Conservation (phyloP, 2,888 invertebrate species). For the Volucella bombylans region DNA sequence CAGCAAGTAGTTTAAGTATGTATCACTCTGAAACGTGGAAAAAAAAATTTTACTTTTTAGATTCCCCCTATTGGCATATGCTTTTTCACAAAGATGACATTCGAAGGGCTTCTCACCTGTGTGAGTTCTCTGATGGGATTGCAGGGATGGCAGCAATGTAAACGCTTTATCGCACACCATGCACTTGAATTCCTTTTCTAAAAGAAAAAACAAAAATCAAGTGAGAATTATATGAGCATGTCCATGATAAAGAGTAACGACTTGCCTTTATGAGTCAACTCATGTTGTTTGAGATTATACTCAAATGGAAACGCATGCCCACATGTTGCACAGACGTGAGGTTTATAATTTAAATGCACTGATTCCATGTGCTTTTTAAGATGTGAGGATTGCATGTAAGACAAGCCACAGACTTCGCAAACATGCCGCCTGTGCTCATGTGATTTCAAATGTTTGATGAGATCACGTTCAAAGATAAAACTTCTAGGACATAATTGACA, state of each 20-base stretch:
- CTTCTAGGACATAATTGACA: constrained; percentile 65
- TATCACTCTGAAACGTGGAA: not conserved
- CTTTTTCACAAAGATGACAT: constrained; percentile 64
- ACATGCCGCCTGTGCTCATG: constrained; percentile 64
- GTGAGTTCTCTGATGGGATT: constrained; percentile 66
- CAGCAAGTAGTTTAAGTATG: not conserved
- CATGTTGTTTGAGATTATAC: constrained; percentile 65
- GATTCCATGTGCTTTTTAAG: constrained; percentile 66
- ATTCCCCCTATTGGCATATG: constrained; percentile 60
- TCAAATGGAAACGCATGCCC: constrained; percentile 68
- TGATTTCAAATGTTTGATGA: constrained; percentile 63
- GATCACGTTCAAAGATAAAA: constrained; percentile 68
- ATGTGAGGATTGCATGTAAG: constrained; percentile 66
- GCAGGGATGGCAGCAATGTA: constrained; percentile 54
- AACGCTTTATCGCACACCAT: constrained; percentile 64
- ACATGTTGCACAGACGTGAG: constrained; percentile 54
- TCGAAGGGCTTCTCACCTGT: constrained; percentile 65
- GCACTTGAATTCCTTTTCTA: constrained; percentile 68
- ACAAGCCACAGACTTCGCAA: constrained; percentile 56
- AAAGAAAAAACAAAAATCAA: not conserved
- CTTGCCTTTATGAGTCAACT: constrained; percentile 62
- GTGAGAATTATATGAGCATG: not conserved
- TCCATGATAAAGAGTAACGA: not conserved
- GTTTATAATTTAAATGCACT: constrained; percentile 57
- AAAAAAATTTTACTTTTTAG: constrained; percentile 54